Conservation (phyloP, 2,797 vertebrate species). For the Pseudocheirus occidentalis region DNA sequence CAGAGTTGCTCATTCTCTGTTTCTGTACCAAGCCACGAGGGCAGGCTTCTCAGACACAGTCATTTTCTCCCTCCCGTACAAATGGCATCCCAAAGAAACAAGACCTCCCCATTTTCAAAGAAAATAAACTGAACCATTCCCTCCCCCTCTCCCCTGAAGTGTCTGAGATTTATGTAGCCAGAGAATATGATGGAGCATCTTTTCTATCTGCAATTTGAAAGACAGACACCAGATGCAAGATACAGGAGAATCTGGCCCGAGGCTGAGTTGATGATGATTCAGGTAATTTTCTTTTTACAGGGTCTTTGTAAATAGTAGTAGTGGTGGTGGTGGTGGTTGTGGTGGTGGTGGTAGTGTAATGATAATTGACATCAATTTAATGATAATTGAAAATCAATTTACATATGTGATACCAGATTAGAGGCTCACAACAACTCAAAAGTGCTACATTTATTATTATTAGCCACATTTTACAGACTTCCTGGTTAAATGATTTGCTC, state of each 20-base stretch:
- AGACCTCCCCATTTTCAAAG: conserved; percentile 21
- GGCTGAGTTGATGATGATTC: neutral
- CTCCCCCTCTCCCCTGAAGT: neutral
- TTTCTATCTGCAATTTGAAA: neutral
- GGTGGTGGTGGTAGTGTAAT: neutral
- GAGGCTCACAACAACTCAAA: neutral
- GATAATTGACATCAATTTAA: neutral
- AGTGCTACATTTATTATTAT: neutral
- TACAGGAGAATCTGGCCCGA: neutral
- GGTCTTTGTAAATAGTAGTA: neutral
- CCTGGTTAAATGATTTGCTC: neutral
- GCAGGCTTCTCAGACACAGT: neutral
- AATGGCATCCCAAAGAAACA: conserved; percentile 12
- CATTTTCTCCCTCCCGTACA: neutral
- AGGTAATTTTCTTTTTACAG: neutral
- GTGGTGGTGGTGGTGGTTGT: neutral
- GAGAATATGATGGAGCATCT: neutral
- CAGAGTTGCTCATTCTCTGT: conserved; percentile 39
- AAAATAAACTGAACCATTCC: neutral
- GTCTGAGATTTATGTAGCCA: neutral
- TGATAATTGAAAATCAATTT: neutral
- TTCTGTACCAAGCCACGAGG: neutral
- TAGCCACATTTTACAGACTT: neutral
- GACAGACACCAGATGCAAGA: neutral
- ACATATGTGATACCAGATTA: neutral